Evolutionary conservation across 2,113 vertebrate genomes (phyloP), one percentile per base, ranked within the genome.

Genomic region (Desmodus rotundus): DNA sequence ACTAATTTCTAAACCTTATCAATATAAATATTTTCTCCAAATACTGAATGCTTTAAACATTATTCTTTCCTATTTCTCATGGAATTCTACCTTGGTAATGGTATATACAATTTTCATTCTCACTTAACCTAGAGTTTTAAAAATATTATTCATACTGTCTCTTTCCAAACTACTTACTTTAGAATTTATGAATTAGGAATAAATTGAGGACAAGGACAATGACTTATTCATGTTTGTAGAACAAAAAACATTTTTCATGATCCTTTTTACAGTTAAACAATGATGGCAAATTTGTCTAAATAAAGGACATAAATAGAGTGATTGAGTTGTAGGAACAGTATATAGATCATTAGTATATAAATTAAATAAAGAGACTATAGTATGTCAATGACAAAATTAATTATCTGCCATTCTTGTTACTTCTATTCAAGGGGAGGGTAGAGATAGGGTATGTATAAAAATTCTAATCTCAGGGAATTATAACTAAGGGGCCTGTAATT

Each of bases 21-120:
- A 96, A 73, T 19, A 70, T 52, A 70, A 70, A 73, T 85, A 80
- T 81, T 93, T 95, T 89, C 47, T 84, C 41, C 76, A 83, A 91
- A 77, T 31, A 84, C 7, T 31, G 13, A 85, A 93, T 56, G 38
- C 22, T 63, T 2, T 56, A 76, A 86, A 90, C 5, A 76, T 31
- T 43, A 87, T 82, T 54, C 33, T 72, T 77, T 52, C 9, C 20
- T 58, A 70, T 82, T 93, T 95, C 36, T 92, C 43, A 93, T 17
- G 72, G n/a, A 76, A 93, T 12, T 72, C 33, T 73, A 72, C 26
- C 38, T 89, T 89, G 4, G 36, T 86, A 94, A 92, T 70, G 11
- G 2, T 50, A 65, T 50, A 77, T 20, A 85, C 20, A 83, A 87
- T 76, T 89, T 90, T 20, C 65, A 33, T 50, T 47, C 58, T 74